phyloP scores from a whole-genome alignment of 2,888 invertebrate species.

The Sylvicola cinctus region DNA sequence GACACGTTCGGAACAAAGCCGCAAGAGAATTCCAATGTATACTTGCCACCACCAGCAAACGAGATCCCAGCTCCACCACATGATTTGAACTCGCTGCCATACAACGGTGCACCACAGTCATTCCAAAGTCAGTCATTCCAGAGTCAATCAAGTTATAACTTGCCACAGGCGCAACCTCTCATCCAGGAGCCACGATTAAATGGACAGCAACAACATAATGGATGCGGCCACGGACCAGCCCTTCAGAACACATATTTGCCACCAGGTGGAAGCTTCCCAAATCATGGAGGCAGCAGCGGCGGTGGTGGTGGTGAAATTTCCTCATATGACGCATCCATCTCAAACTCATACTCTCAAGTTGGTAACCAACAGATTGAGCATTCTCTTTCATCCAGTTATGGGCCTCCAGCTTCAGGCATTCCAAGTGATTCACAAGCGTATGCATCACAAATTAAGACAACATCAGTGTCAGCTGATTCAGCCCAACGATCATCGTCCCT shows the following conservation, averaged over 20 bases:
- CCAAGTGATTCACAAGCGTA: slow-evolving; percentile 2
- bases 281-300: not conserved
- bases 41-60: slow-evolving; percentile 41
- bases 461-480: slow-evolving; percentile 1
- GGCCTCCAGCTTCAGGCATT: slow-evolving; percentile 15
- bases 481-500: not conserved
- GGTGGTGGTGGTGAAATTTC: not conserved
- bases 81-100: slow-evolving; percentile 12
- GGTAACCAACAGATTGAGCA: slow-evolving; percentile 5
- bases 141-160: slow-evolving; percentile 6
- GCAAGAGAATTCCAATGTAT: slow-evolving; percentile 28
- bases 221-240: slow-evolving; percentile 22
- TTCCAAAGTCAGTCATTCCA: slow-evolving; percentile 7
- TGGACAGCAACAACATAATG: slow-evolving; percentile 12
- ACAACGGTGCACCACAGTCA: slow-evolving; percentile 11
- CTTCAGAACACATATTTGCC: too few relatives aligned
- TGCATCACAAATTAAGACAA: slow-evolving; percentile 1
- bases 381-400: slow-evolving; percentile 9
- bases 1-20: slow-evolving; percentile 36
- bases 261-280: slow-evolving; percentile 1
- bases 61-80: slow-evolving; percentile 16
- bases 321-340: not conserved
- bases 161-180: slow-evolving; percentile 4
- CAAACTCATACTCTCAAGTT: slow-evolving; percentile 1
- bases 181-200: slow-evolving; percentile 16